Base-by-base conservation (phyloP, 1,140 invertebrate genomes). In the Sitobion miscanthi region DNA sequence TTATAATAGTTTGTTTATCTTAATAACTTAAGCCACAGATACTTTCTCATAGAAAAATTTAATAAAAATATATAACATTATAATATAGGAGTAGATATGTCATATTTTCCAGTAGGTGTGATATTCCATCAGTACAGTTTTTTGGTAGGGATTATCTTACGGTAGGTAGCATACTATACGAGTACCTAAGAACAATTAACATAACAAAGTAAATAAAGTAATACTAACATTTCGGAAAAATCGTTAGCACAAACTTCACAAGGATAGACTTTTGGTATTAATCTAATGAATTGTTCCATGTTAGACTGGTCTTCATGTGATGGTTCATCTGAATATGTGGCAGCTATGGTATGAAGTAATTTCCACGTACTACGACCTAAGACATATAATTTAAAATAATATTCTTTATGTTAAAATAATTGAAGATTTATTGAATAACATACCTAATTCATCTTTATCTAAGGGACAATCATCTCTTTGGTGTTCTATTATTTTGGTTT, bases 261-360 rank as follows among this genome's bases (percentile, higher is more conserved):
- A 0, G 99, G 99, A 96, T 99, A 99, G 95, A 99, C 98, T 95
- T 98, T 97, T 21, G 98, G 97, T 95, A 99, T 97, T 45, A 98
- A 96, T 77, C 97, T 95, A 93, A 99, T 97, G 95, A 99, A 99
- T 42, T 96, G 96, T 93, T 96, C 96, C 97, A 99, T 98, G 94
- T 98, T 96, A 14, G 96, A 95, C 94, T 98, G 96, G 94, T 99
- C 96, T 89, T 95, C 94, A n/a, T 95, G 95, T 1, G 96, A 96
- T 0, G 99, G 99, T 94, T 97, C 96, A n/a, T 98, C 97, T 0
- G 99, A 98, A 96, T 98, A 99, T 95, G 99, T 98, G 0, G 98
- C 98, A 17, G 98, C 98, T 97, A 99, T 99, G 35, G 99, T 99
- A 95, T 99, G 99, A 1, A 99, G 96, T 94, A 99, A 97, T 69